Base-by-base conservation (phyloP, 2,797 vertebrate species). In the Ciconia nigra region DNA sequence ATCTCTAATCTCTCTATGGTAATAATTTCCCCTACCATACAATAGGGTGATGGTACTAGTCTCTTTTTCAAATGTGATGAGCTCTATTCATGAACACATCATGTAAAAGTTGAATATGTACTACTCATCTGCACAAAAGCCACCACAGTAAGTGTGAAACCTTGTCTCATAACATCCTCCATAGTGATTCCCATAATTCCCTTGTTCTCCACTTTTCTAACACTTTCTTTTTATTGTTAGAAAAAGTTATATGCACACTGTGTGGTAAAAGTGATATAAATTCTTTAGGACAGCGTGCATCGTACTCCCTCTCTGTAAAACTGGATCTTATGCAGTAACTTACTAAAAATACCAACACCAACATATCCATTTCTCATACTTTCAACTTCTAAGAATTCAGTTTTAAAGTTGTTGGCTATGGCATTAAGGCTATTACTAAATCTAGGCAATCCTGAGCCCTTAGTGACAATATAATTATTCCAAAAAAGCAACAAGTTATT, bases 401-500 rank as follows among this genome's bases (percentile, higher is more conserved):
- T 59, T 78, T 73, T 15, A 18, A 14, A 79, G 26, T 33, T 78
- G 4, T 41, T 65, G 17, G 2, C 10, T 47, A 33, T 8, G 13
- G 5, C 7, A 20, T 29, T 71, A 52, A 62, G 4, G 3, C 6
- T 57, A 1, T 73, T 67, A 44, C 5, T 47, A 41, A 65, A 58
- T 18, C 5, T 3, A 59, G 7, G 7, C 2, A 61, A 20, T 33
- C 16, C 17, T 78, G 25, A 83, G 13, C 5, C 16, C 20, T 78
- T 9, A 82, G 7, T 29, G 7, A 33, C 35, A 55, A 39, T 2
- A 22, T 15, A 52, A 33, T 31, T 80, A 14, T 52, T 87, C 4
- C 0, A 24, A 52, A 81, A 49, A 39, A 24, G 0, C 2, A 85
- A 17, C 1, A 54, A 52, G 52, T 15, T 42, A 35, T 28, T 69